These are phyloP conservation scores for Hiodon tergisus DNA, from an alignment of 2,113 vertebrate genomes.

Conservation along the genomic window DNA sequence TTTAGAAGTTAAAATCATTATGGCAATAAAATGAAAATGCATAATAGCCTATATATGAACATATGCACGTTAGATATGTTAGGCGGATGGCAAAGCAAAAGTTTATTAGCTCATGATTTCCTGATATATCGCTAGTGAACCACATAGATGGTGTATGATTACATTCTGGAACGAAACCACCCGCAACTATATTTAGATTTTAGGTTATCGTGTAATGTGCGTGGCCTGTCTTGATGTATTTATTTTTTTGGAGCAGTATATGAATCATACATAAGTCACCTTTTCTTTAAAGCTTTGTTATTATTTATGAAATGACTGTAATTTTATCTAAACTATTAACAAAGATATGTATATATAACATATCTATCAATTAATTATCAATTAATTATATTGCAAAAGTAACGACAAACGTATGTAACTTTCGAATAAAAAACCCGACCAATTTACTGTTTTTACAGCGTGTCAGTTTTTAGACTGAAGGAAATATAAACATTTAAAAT, in stretches of 20 bases:
- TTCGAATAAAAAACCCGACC: too few relatives aligned
- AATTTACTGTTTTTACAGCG: too few relatives aligned
- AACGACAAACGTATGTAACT: too few relatives aligned
- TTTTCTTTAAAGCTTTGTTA: too few relatives aligned
- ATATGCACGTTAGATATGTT: background rate
- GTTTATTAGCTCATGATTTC: constrained; percentile 47
- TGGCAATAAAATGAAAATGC: background rate
- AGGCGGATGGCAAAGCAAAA: background rate
- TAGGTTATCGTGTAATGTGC: constrained; percentile 11
- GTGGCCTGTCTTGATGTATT: background rate
- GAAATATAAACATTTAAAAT: too few relatives aligned
- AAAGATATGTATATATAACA: too few relatives aligned
- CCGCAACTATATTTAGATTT: constrained; percentile 51
- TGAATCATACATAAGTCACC: background rate
- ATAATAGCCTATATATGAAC: background rate
- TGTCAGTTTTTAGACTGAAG: too few relatives aligned
- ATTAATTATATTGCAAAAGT: too few relatives aligned
- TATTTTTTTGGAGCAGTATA: background rate
- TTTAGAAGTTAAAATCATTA: background rate
- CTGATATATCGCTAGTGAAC: constrained; percentile 67
- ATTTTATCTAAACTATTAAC: too few relatives aligned
- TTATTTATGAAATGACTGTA: too few relatives aligned
- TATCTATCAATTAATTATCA: too few relatives aligned
- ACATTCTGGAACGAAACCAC: constrained; percentile 56
- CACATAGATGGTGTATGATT: constrained; percentile 59